Evolutionary conservation across 1,140 invertebrate species (phyloP), one percentile per base, ranked within the genome.

Genomic region (Oreohelix idahoensis): DNA sequence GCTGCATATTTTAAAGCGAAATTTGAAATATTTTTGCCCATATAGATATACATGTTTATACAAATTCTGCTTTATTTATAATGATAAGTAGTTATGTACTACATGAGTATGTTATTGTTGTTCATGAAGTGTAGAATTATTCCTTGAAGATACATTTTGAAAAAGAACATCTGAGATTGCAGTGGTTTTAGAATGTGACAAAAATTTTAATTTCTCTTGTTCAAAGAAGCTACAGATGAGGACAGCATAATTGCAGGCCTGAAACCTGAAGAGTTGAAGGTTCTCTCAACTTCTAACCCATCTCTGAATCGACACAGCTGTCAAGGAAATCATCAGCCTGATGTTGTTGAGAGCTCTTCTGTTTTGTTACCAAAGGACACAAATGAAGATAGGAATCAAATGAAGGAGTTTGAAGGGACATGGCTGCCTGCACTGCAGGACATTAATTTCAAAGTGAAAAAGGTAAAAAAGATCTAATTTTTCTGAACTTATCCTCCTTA

Each of bases 181-280:
- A 8, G 5, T 45, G 5, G 15, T 45, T 45, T 45, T 45, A 45
- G 42, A 45, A 45, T 8, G 15, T 45, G 15, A 15, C 42, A 45
- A 45, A 8, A 15, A 45, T 8, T 45, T 45, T 15, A 45, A 45
- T 45, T 45, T 45, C 5, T 58, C 20, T 20, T 58, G 53, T 69
- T 53, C 13, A 51, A 10, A 76, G 74, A 76, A 76, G 45, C 13
- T 1, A 76, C 74, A 76, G 74, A 76, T 35, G 42, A 76, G 32
- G 74, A 76, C 74, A 76, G 42, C 29, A 76, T 76, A 45, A 76
- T 76, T 35, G 74, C 74, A 51, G 74, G 74, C 4, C 20, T 76
- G 45, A 76, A 76, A 35, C 45, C 49, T 15, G 45, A 45, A 13
- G 74, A 76, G 2, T n/a, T 76, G 39, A 76, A 76, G 26, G 29